Evolutionary conservation across 2,797 vertebrate genomes (phyloP).

Genomic region (Sebastes wilsoni): DNA sequence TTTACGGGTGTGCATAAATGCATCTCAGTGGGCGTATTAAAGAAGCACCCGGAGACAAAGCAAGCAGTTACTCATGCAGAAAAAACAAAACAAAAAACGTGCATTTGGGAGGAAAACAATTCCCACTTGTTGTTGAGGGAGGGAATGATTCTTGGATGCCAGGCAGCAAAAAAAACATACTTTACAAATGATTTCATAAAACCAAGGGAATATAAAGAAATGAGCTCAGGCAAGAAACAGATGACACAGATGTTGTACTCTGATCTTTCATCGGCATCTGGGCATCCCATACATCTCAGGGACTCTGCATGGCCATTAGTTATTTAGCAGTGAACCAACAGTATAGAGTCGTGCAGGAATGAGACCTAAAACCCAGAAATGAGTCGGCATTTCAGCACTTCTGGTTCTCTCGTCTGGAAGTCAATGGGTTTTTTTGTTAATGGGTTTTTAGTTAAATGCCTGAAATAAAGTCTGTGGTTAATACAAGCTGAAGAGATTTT

Average conservation of each 20-base stretch:
- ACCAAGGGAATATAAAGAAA: conserved; percentile 39
- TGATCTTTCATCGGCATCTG: conserved; percentile 43
- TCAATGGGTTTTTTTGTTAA: rapidly evolving
- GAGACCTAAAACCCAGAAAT: neutral
- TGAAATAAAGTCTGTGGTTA: no score
- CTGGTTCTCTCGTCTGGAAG: neutral
- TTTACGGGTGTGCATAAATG: conserved; percentile 49
- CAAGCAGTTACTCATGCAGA: conserved; percentile 47
- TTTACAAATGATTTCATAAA: conserved; percentile 51
- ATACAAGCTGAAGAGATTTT: neutral
- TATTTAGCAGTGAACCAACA: conserved; percentile 40
- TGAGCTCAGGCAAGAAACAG: conserved; percentile 24
- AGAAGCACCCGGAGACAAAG: conserved; percentile 58
- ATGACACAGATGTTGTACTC: conserved; percentile 53
- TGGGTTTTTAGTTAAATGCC: no score
- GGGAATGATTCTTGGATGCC: conserved; percentile 40
- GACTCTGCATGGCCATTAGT: conserved; percentile 44
- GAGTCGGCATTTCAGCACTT: neutral
- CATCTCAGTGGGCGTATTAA: conserved; percentile 55
- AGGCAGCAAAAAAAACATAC: conserved; percentile 9
- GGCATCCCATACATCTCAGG: conserved; percentile 28
- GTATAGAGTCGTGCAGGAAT: neutral
- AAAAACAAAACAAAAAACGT: conserved; percentile 41
- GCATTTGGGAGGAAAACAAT: conserved; percentile 49
- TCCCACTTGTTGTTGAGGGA: conserved; percentile 26